phyloP scores from a whole-genome alignment of 1,140 invertebrate genomes.

The Ephestia elutella region DNA sequence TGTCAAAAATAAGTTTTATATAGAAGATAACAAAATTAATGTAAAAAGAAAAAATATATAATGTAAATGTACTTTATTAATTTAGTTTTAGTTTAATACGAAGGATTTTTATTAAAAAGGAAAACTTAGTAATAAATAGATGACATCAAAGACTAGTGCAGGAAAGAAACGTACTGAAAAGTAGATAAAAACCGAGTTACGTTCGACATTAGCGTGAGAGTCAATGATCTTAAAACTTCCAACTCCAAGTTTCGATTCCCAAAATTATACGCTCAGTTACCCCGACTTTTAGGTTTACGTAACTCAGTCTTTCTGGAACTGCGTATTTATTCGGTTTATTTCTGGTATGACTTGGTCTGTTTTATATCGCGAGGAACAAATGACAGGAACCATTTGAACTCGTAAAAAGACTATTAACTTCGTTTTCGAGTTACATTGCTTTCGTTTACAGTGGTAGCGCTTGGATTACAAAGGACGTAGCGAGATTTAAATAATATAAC shows the following conservation, averaged over 20 bases:
- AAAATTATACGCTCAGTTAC: neutral
- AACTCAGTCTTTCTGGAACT: neutral
- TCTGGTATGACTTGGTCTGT: neutral
- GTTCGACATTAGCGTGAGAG: neutral
- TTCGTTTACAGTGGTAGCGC: neutral
- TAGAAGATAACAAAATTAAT: too few species aligned
- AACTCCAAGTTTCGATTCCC: neutral
- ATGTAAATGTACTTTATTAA: too few species aligned
- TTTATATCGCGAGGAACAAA: conserved; percentile 3
- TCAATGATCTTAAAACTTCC: neutral
- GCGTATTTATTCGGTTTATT: conserved; percentile 4
- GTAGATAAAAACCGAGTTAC: neutral
- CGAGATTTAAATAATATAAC: neutral
- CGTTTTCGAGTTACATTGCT: neutral
- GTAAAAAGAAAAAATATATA: too few species aligned
- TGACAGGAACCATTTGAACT: conserved; percentile 2
- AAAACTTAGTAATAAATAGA: too few species aligned
- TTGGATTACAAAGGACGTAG: neutral
- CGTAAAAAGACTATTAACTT: conserved; percentile 3
- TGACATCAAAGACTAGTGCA: too few species aligned
- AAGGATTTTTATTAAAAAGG: too few species aligned
- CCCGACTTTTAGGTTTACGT: neutral
- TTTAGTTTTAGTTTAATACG: too few species aligned
- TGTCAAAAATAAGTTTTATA: too few species aligned
- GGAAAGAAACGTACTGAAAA: too few species aligned